These are phyloP conservation scores for Tupiocoris notatus DNA, from an alignment of 2,888 invertebrate genomes.

Conservation along the genomic window DNA sequence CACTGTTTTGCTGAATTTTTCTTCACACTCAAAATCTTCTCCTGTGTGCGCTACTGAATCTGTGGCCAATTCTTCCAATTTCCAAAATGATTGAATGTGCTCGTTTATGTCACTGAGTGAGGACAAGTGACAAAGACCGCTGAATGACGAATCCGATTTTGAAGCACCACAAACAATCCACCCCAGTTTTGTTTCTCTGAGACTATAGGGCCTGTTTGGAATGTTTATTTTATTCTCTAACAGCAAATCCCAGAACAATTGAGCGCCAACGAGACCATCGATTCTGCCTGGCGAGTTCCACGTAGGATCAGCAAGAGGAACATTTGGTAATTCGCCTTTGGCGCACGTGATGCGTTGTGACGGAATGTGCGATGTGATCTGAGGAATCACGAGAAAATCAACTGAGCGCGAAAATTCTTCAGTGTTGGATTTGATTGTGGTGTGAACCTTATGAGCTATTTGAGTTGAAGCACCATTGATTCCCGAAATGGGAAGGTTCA, in stretches of 20 bases:
- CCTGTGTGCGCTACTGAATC: constrained; percentile 6
- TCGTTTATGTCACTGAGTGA: constrained; percentile 15
- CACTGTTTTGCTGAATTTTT: background rate
- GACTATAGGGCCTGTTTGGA: background rate
- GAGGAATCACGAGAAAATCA: constrained; percentile 10
- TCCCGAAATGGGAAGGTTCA: constrained; percentile 7
- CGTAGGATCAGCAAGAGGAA: constrained; percentile 29
- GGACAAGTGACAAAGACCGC: constrained; percentile 1
- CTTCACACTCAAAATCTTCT: background rate
- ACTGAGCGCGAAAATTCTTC: too few relatives aligned
- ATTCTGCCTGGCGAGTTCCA: constrained; percentile 23
- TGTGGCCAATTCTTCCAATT: constrained; percentile 41
- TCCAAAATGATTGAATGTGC: constrained; percentile 46
- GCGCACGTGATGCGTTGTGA: too few relatives aligned
- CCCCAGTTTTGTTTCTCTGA: constrained; percentile 5
- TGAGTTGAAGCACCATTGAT: constrained; percentile 9
- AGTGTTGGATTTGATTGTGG: background rate
- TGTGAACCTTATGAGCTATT: background rate
- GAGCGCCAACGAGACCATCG: constrained; percentile 31
- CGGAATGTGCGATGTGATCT: constrained; percentile 3
- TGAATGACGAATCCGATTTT: background rate
- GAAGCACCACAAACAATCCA: background rate
- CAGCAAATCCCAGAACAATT: constrained; percentile 23
- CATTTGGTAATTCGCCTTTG: too few relatives aligned
- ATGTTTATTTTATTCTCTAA: background rate